Evolutionary conservation across 2,888 invertebrate species (phyloP).

Genomic region (Oscheius myriophilus): DNA sequence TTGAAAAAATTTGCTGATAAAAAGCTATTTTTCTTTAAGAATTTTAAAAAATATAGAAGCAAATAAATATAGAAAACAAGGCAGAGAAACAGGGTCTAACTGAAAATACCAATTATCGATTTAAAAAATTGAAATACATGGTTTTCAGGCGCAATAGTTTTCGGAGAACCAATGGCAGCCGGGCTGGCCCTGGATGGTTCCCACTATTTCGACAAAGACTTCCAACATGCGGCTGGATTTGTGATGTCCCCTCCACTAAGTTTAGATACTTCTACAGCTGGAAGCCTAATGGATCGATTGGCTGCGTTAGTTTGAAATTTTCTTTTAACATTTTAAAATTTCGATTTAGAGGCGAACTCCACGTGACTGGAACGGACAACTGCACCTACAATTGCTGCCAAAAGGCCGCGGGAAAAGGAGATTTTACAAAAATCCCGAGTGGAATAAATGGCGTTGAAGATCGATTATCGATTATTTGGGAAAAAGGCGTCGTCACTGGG

Average conservation of each 20-base stretch:
- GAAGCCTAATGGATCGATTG: conserved; percentile 82
- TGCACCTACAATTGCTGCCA: conserved; percentile 86
- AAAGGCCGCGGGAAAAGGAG: conserved; percentile 36
- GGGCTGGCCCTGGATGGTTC: conserved; percentile 81
- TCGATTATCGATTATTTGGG: conserved; percentile 95
- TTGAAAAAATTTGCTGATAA: no score
- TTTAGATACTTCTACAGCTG: conserved; percentile 85
- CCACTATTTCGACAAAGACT: conserved; percentile 81
- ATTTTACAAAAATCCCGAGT: conserved; percentile 60
- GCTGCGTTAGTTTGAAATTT: conserved; percentile 79
- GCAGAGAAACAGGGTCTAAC: no score
- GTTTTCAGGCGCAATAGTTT: conserved; percentile 75
- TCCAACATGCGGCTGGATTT: conserved; percentile 91
- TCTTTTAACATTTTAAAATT: no score
- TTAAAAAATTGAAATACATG: neutral
- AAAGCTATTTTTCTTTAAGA: no score
- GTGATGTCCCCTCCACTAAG: conserved; percentile 92
- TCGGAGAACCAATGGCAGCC: conserved; percentile 91
- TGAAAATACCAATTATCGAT: no score
- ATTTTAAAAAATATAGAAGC: no score
- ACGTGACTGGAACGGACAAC: conserved; percentile 92
- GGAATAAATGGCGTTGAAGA: conserved; percentile 97
- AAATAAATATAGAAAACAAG: no score
- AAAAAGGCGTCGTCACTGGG: conserved; percentile 84
- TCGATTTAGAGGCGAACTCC: conserved; percentile 83